A percentile compares a stretch with the other conserved stretches of the same genome.
phyloP scores from a whole-genome alignment of 2,113 vertebrate genomes.

The Chionis minor region DNA sequence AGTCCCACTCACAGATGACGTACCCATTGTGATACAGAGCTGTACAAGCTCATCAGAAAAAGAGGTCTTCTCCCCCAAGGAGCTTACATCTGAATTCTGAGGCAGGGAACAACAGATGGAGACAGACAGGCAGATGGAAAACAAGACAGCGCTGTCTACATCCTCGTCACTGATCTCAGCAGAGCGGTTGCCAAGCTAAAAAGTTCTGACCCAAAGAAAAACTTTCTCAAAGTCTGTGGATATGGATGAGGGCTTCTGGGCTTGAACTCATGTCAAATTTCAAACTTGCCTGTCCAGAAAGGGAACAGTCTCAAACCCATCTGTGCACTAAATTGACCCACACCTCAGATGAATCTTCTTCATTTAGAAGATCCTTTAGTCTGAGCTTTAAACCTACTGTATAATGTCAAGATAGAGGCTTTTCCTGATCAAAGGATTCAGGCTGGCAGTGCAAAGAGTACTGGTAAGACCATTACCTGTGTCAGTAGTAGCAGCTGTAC shows the following conservation, averaged over 20 bases:
- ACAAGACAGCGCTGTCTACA: slow-evolving; percentile 43
- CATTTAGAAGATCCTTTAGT: neutral
- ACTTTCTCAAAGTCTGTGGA: slow-evolving; percentile 13
- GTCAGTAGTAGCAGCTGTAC: neutral
- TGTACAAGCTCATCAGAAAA: neutral
- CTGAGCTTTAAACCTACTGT: neutral
- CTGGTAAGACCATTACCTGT: neutral
- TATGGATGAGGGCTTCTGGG: neutral
- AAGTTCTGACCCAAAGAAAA: slow-evolving; percentile 37
- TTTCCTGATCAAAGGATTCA: neutral
- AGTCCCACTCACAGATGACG: neutral
- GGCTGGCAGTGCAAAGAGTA: neutral
- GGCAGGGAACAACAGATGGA: slow-evolving; percentile 60
- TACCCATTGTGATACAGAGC: neutral
- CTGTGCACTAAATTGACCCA: neutral
- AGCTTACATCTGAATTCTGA: slow-evolving; percentile 11
- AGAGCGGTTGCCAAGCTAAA: neutral
- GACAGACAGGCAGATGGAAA: slow-evolving; percentile 63
- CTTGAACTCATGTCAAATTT: neutral
- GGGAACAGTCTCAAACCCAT: neutral
- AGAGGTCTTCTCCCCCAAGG: slow-evolving; percentile 25
- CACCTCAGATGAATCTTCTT: neutral
- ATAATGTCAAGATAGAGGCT: neutral
- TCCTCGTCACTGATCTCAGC: slow-evolving; percentile 20
- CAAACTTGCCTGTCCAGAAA: neutral